Evolutionary conservation across 2,888 invertebrate species (phyloP), one percentile per base, ranked within the genome.

Genomic region (Minunthozetes semirufus): DNA sequence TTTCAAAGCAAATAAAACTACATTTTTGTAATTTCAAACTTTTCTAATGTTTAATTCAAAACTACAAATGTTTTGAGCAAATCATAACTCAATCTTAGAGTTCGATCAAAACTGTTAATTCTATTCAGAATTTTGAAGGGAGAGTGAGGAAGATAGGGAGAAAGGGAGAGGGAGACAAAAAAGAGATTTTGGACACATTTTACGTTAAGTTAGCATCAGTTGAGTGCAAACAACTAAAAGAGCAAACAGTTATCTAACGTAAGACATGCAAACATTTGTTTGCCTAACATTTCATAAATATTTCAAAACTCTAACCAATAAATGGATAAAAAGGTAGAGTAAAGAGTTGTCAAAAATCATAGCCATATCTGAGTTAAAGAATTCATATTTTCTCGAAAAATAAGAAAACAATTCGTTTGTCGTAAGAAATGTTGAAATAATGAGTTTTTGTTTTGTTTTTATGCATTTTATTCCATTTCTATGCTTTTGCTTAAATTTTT

Each of bases 221-320:
- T 48, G 19, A 53, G 53, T 53, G 53, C 53, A 53, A 53, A 53
- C 53, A 53, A 53, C 15, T 6, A n/a, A n/a, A n/a, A 61, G 15
- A 56, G 56, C 56, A 25, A 56, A 56, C 48, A 48, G 11, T 19
- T 17, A 11, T 19, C 9, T 19, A 56, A n/a, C 9, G 5, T 13
- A 27, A 27, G 33, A 61, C 27, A 61, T 27, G 27, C 29, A 50
- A 50, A 50, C 33, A 33, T 33, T 33, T 33, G 33, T 33, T 53
- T 53, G 15, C n/a, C 19, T 17, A 19, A 53, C 19, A 61, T 17
- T 61, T 61, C 29, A 61, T 61, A 25, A 61, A 61, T 61, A 61
- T 61, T 61, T 61, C 61, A 61, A 61, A 61, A 27, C 29, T 61
- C 33, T 27, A 61, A 61, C 61, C 61, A 61, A 61, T 61, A 27